Percentiles rank a stretch among this genome's conserved stretches.
Evolutionary conservation across 2,888 invertebrate genomes (phyloP).

Genomic region (Conus canariensis): DNA sequence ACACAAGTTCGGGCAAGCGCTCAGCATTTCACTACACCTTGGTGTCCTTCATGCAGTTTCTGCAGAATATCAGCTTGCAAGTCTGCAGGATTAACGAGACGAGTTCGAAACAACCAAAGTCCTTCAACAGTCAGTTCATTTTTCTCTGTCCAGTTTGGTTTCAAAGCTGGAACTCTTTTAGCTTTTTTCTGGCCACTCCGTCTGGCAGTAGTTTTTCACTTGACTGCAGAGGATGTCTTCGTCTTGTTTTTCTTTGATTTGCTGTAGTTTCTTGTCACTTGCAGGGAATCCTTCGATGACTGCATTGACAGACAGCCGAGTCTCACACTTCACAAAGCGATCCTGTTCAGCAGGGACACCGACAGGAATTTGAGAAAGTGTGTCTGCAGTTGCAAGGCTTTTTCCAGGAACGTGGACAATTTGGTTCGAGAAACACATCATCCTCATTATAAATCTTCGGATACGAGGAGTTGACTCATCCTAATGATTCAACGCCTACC

Average conservation of each 20-base stretch:
- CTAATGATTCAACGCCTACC: too few relatives aligned
- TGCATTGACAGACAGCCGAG: background rate
- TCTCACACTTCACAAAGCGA: background rate
- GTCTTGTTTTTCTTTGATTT: constrained; percentile 6
- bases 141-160: constrained; percentile 19
- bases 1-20: background rate
- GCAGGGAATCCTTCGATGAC: constrained; percentile 6
- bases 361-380: background rate
- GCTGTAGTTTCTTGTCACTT: background rate
- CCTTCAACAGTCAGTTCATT: constrained; percentile 7
- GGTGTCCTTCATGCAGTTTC: background rate
- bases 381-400: constrained; percentile 2
- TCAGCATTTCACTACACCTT: constrained; percentile 15
- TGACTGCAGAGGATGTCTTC: background rate
- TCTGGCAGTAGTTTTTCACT: constrained; percentile 9
- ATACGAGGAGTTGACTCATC: too few relatives aligned
- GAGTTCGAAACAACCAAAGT: background rate
- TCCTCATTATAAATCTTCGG: background rate
- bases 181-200: constrained; percentile 20
- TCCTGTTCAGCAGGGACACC: constrained; percentile 27
- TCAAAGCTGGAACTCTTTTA: background rate
- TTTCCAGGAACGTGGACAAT: background rate
- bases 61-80: constrained; percentile 6
- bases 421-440: constrained; percentile 26
- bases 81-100: background rate